These are phyloP conservation scores for Premnoplex brunnescens DNA, from an alignment of 2,797 vertebrate species.

Conservation along the genomic window DNA sequence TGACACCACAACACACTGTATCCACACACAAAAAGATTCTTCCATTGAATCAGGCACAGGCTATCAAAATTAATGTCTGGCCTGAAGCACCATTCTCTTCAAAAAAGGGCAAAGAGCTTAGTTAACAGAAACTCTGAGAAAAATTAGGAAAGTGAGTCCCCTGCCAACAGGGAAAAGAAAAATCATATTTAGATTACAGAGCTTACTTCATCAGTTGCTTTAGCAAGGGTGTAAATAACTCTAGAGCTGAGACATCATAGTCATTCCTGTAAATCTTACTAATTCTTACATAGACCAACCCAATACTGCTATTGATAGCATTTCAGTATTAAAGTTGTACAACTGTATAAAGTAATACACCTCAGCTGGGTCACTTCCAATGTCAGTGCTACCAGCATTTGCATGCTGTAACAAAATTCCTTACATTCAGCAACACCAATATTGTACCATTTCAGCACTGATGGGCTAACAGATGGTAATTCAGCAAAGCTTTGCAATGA, in stretches of 20 bases:
- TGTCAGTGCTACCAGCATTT: background rate
- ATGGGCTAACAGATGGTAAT: slow-evolving; percentile 9
- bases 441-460: background rate
- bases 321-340: background rate
- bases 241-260: background rate
- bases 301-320: background rate
- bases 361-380: background rate
- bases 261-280: background rate
- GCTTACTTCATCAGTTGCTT: background rate
- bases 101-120: background rate
- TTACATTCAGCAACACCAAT: background rate
- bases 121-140: background rate
- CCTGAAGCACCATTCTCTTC: background rate
- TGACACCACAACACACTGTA: background rate
- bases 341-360: background rate
- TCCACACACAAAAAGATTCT: background rate
- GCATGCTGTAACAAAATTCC: background rate
- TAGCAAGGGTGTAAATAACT: background rate
- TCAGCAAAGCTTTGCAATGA: background rate
- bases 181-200: background rate
- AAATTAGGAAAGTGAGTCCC: background rate
- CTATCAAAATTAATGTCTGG: background rate
- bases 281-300: background rate
- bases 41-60: background rate
- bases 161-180: background rate